Conservation (phyloP, 2,113 vertebrate genomes). For the Herpailurus yagouaroundi region DNA sequence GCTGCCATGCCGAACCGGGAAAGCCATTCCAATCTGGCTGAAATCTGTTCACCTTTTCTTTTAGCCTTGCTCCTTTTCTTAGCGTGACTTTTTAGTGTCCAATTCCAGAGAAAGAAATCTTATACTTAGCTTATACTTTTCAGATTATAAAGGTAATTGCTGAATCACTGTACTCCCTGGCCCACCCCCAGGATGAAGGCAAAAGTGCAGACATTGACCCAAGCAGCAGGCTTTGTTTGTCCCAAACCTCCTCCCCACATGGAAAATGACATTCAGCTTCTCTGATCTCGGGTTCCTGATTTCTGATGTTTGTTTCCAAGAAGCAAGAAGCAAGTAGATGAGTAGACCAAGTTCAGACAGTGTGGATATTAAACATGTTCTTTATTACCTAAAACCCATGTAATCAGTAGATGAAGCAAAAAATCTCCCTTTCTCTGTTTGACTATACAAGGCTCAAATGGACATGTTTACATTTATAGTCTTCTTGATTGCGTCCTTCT, state of each 20-base stretch:
- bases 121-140: conserved; percentile 9
- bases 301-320: background rate
- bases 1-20: background rate
- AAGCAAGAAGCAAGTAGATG: background rate
- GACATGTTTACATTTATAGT: background rate
- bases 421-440: background rate
- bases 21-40: background rate
- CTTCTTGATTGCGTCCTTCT: background rate
- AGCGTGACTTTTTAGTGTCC: background rate
- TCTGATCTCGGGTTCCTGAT: background rate
- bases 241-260: background rate
- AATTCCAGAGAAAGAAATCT: background rate
- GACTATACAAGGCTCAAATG: background rate
- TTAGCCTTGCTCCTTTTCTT: background rate
- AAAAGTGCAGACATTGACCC: background rate
- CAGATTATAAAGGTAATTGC: background rate
- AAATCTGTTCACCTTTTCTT: background rate
- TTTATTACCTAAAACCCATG: background rate
- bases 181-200: background rate
- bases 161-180: background rate
- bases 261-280: background rate
- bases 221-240: background rate
- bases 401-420: background rate
- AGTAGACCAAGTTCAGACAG: background rate
- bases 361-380: background rate